These are phyloP conservation scores for Aelia acuminata DNA, from an alignment of 2,888 invertebrate genomes.

Conservation along the genomic window DNA sequence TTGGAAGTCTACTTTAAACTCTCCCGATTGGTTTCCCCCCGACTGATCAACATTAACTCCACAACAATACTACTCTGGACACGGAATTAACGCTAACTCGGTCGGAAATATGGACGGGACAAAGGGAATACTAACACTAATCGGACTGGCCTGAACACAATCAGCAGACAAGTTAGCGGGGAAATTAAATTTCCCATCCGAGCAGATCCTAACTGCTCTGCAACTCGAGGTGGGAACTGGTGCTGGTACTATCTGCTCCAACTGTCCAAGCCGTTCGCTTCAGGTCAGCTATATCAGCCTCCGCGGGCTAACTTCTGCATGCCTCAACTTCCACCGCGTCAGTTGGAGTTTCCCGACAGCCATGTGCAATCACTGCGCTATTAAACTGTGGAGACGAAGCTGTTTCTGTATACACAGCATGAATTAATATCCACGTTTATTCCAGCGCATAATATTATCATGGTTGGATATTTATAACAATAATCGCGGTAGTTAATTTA, in stretches of 20 bases:
- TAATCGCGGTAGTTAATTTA: too few species aligned
- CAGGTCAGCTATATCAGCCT: not conserved
- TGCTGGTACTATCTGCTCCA: not conserved
- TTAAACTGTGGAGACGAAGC: not conserved
- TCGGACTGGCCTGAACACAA: not conserved
- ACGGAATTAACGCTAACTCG: not conserved
- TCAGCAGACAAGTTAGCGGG: not conserved
- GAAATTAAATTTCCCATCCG: not conserved
- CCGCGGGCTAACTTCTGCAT: conserved; percentile 16
- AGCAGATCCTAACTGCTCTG: not conserved
- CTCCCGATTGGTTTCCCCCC: not conserved
- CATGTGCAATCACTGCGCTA: not conserved
- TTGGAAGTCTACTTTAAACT: too few species aligned
- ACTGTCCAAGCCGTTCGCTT: not conserved
- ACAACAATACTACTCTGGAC: not conserved
- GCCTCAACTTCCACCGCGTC: conserved; percentile 15
- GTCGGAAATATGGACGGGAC: not conserved
- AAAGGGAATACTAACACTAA: conserved; percentile 5
- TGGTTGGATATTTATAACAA: too few species aligned
- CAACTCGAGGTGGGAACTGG: not conserved
- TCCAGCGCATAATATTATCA: too few species aligned
- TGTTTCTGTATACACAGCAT: not conserved
- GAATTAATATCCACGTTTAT: not conserved
- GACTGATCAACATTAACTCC: not conserved
- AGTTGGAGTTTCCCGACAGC: not conserved